Base-by-base conservation (phyloP, 2,797 vertebrate species). In the Liasis olivaceus region DNA sequence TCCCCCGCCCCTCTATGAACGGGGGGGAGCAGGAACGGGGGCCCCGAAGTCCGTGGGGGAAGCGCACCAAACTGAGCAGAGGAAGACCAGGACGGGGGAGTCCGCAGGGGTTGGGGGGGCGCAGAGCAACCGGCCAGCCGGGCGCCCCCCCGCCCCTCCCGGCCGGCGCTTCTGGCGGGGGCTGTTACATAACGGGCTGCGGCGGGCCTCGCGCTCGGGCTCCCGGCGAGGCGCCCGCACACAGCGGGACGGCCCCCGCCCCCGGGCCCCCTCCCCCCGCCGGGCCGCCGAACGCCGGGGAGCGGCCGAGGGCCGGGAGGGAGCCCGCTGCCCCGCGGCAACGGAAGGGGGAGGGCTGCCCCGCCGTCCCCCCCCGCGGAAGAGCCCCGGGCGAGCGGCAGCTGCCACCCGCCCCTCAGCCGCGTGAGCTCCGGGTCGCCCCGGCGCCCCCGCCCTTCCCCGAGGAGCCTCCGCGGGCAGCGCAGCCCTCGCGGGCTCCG, bases 141-240 rank as follows among this genome's bases (percentile, higher is more conserved):
- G 87, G n/a, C 54, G 9, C n/a, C 11, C 51, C 51, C 66, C 47
- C 6, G 7, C 15, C 11, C 4, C 58, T 1, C 4, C 24, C 36
- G 98, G 97, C 97, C 98, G 98, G 97, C 98, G 98, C 98, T 99
- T 98, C 98, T 98, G 98, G 98, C 98, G 98, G 99, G 99, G 98
- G 98, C 98, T 98, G 98, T 99, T 99, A 99, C 98, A 99, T 99
- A 99, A 99, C 98, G 98, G 97, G 98, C 98, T 99, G 20, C n/a
- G 98, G 98, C 98, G 98, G 98, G 98, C 98, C 98, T 36, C 7
- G 0, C 3, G 2, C 7, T 17, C 6, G 98, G 98, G 98, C 98
- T 11, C 98, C 98, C 97, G 98, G 2, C 36, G 5, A 51, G 14
- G 26, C 42, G 47, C 24, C 26, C 2, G n/a, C 51, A 9, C 42